Conservation (phyloP, 2,797 vertebrate genomes). For the Chloroceryle amazona region DNA sequence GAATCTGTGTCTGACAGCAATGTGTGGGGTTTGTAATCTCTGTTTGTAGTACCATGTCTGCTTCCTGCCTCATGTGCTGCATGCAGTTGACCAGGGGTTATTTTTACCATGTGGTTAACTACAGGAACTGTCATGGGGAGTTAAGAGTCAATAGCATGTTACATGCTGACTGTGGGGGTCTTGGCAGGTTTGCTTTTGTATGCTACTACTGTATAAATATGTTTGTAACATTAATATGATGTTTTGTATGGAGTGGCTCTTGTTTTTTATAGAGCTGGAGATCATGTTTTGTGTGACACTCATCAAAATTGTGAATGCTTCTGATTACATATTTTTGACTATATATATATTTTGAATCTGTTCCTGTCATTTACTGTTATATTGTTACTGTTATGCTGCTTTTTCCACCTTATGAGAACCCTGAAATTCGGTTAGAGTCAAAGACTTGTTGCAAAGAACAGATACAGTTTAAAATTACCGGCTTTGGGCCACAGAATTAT, state of each 20-base stretch:
- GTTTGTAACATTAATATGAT: background rate
- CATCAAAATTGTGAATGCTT: background rate
- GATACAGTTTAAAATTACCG: background rate
- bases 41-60: accelerated
- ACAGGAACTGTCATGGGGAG: background rate
- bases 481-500: background rate
- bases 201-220: background rate
- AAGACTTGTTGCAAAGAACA: background rate
- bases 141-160: background rate
- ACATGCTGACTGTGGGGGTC: background rate
- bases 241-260: background rate
- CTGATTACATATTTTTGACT: background rate
- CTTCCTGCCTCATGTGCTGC: background rate
- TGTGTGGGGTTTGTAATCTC: background rate
- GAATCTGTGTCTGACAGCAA: background rate
- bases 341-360: background rate
- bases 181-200: background rate
- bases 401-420: background rate
- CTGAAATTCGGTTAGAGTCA: background rate
- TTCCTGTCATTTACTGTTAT: background rate
- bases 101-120: background rate
- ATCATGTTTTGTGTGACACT: background rate
- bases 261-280: background rate
- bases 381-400: background rate
- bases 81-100: accelerated